A percentile compares a stretch with the other conserved stretches of the same genome.
phyloP scores from a whole-genome alignment of 2,113 vertebrate species.

The Romanogobio albipinnatus region DNA sequence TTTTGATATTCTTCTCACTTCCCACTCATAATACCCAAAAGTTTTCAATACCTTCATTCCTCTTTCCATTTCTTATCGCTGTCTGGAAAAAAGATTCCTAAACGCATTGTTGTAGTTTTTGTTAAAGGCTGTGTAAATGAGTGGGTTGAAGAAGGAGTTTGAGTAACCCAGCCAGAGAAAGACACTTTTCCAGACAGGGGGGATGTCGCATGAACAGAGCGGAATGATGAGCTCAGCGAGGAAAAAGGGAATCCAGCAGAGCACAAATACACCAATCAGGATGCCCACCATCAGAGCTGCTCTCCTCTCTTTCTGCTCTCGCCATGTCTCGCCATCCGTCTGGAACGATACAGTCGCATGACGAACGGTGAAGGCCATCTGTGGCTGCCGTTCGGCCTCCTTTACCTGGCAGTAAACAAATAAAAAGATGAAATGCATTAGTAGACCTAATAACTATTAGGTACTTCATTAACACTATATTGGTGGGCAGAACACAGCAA shows the following conservation, averaged over 20 bases:
- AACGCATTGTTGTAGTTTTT: conserved; percentile 97
- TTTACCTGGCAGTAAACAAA: conserved; percentile 77
- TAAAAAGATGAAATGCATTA: neutral
- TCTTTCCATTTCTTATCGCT: conserved; percentile 73
- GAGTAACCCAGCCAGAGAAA: conserved; percentile 98
- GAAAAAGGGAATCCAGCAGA: conserved; percentile 98
- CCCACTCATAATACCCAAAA: neutral
- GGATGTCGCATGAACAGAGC: conserved; percentile 87
- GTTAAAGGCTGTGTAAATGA: conserved; percentile 97
- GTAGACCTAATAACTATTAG: neutral
- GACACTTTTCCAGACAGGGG: conserved; percentile 92
- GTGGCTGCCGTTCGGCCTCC: conserved; percentile 80
- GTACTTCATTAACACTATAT: neutral
- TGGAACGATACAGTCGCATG: conserved; percentile 90
- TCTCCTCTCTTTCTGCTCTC: conserved; percentile 92
- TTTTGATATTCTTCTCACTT: neutral
- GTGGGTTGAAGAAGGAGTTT: conserved; percentile 97
- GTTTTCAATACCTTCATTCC: neutral
- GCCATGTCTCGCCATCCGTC: conserved; percentile 88
- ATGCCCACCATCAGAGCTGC: conserved; percentile 96
- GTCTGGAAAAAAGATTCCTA: conserved; percentile 88
- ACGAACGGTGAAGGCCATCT: conserved; percentile 88
- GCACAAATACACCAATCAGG: conserved; percentile 92
- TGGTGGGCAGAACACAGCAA: neutral
- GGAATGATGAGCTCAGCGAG: conserved; percentile 91